Evolutionary conservation across 2,888 invertebrate species (phyloP), one percentile per base, ranked within the genome.

Genomic region (Drosophila gaucha): DNA sequence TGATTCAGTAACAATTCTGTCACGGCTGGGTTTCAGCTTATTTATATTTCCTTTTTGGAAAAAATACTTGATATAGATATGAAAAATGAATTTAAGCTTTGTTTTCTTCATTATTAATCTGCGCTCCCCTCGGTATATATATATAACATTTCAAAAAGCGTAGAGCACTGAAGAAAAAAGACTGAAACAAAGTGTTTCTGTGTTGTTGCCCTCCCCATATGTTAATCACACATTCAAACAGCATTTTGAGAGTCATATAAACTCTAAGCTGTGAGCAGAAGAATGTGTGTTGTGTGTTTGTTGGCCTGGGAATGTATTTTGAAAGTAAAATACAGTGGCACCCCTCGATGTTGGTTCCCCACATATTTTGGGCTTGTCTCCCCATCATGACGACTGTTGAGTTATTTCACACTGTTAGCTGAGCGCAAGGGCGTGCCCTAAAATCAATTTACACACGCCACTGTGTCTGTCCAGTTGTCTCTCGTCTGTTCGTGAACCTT

Each of bases 191-290:
- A 65, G 38, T 54, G 65, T 60, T 52, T 65, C 30, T 16, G 30
- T 50, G 47, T 58, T 50, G 43, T 58, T 39, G 59, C 60, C 67
- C 60, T 69, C 63, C 22, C 68, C 71, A 74, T 80, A 86, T 88
- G 84, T 78, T 84, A 88, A 84, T 86, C 74, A 84, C 51, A 70
- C 72, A 70, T 84, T 65, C 69, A 80, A 80, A 80, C 62, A 77
- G 57, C 14, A 74, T 35, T 80, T 86, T 64, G 59, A 44, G 47
- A 60, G 52, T 74, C 85, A 76, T 66, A 66, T 72, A 80, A 80
- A 69, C 52, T 74, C 36, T 36, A 51, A 67, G 36, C 31, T 26
- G 6, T 20, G 16, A 35, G 28, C 78, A 28, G 47, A 67, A 55
- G 55, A 59, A 77, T 72, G 76, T 55, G 36, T 71, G 43, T 56